These are phyloP conservation scores for Crotalus viridis DNA, from an alignment of 2,113 vertebrate species.

Conservation along the genomic window DNA sequence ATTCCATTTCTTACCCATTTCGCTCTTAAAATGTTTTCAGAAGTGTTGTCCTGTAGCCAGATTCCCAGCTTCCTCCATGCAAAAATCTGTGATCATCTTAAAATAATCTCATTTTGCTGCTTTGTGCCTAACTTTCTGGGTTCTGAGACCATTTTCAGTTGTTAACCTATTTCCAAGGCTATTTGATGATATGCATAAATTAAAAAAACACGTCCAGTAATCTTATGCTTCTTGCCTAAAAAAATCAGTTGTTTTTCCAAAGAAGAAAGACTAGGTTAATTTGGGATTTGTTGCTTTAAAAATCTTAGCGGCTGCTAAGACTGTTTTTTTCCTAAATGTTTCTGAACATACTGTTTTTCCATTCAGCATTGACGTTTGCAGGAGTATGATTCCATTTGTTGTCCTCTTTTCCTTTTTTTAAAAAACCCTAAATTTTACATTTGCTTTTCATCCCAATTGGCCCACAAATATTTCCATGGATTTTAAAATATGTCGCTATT, in stretches of 20 bases:
- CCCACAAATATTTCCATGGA: background rate
- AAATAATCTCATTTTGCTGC: background rate
- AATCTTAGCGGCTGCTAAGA: background rate
- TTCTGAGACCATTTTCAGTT: background rate
- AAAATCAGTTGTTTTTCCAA: background rate
- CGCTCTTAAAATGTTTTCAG: background rate
- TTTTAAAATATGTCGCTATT: background rate
- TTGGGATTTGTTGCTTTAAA: background rate
- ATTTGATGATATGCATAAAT: background rate
- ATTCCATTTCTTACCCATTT: background rate
- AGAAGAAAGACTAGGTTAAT: background rate
- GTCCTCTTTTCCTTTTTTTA: background rate
- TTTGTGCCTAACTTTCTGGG: background rate
- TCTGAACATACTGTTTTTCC: background rate
- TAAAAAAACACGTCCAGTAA: background rate
- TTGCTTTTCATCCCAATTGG: background rate
- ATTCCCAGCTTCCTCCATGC: background rate
- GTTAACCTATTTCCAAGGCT: background rate
- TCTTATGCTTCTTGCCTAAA: too few relatives aligned
- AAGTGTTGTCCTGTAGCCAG: background rate
- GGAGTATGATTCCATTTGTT: background rate
- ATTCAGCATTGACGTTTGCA: background rate
- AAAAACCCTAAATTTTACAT: background rate
- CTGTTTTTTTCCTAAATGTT: background rate
- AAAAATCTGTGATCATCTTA: background rate